Evolutionary conservation across 2,113 vertebrate genomes (phyloP).

Genomic region (rat (Rattus norvegicus)): GRCr8 NC_086021.1:95105001-95105500

Average conservation of each 20-base stretch:
- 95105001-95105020: background rate
- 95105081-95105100: background rate
- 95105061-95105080: background rate
- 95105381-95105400: background rate
- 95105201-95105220: no score
- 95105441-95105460: background rate
- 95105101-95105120: background rate
- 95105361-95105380: background rate
- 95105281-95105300: no score
- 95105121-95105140: background rate
- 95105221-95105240: no score
- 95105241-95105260: background rate
- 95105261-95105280: background rate
- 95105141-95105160: background rate
- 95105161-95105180: background rate
- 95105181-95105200: background rate
- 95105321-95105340: no score
- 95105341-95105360: background rate
- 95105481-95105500: background rate
- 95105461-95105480: background rate
- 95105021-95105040: background rate
- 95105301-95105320: background rate
- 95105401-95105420: background rate
- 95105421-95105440: background rate
- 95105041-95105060: background rate